A percentile compares a stretch with the other conserved stretches of the same genome.
Conservation (phyloP, 2,888 invertebrate species). For the Melanotus villosus region DNA sequence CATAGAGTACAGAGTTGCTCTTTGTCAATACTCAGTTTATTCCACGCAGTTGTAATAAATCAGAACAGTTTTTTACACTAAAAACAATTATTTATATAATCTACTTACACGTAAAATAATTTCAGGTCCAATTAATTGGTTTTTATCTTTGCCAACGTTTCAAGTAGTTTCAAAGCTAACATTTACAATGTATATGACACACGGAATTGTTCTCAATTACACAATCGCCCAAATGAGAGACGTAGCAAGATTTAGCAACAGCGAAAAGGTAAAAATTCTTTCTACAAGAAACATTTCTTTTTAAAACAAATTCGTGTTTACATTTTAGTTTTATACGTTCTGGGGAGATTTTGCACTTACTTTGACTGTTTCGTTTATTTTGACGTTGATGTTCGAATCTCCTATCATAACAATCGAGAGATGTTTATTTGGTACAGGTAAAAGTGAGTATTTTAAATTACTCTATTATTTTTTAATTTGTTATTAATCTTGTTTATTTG, state of each 20-base stretch:
- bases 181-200: conserved; percentile 69
- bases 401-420: conserved; percentile 10
- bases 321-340: conserved; percentile 24
- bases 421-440: conserved; percentile 22
- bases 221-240: conserved; percentile 49
- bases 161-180: conserved; percentile 70
- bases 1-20: too few species aligned
- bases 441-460: too few species aligned
- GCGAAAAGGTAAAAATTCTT: conserved; percentile 59
- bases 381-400: conserved; percentile 20
- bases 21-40: too few species aligned
- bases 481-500: too few species aligned
- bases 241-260: conserved; percentile 54
- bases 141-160: conserved; percentile 68
- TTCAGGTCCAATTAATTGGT: conserved; percentile 70
- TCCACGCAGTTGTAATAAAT: too few species aligned
- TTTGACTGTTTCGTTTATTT: not conserved
- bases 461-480: too few species aligned
- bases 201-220: conserved; percentile 62
- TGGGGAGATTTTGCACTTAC: conserved; percentile 31
- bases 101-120: too few species aligned
- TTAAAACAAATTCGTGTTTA: too few species aligned
- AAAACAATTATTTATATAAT: too few species aligned
- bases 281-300: too few species aligned
- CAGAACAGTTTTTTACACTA: too few species aligned